Conservation (phyloP, 2,797 vertebrate genomes). For the Melanitta fusca region DNA sequence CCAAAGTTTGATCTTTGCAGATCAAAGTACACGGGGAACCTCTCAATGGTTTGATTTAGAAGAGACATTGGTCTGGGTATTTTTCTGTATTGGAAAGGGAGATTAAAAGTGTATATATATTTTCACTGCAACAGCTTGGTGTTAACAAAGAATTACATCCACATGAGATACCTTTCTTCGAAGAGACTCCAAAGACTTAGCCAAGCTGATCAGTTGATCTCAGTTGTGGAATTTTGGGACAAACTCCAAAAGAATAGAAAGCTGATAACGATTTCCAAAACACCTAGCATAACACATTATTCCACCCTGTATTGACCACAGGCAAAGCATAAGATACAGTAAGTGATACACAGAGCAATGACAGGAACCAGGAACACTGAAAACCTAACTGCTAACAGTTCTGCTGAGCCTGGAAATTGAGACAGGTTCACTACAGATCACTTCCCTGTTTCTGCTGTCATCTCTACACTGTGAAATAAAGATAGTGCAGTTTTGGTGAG, state of each 20-base stretch:
- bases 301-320: neutral
- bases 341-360: neutral
- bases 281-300: neutral
- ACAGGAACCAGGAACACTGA: neutral
- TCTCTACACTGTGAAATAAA: neutral
- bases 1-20: too few species aligned
- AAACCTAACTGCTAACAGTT: fast-evolving
- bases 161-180: neutral
- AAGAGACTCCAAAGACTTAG: neutral
- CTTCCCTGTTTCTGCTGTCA: neutral
- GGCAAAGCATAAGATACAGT: neutral
- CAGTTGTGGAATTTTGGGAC: neutral
- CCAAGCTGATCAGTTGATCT: neutral
- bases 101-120: neutral
- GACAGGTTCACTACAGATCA: neutral
- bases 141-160: neutral
- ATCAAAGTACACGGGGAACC: neutral
- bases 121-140: neutral
- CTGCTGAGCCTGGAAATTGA: neutral
- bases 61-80: neutral
- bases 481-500: neutral
- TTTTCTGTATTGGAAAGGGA: neutral
- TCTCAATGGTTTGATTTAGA: neutral
- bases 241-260: neutral
- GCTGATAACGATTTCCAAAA: neutral